Evolutionary conservation across 2,888 invertebrate species (phyloP).

Genomic region (Synanthedon vespiformis): DNA sequence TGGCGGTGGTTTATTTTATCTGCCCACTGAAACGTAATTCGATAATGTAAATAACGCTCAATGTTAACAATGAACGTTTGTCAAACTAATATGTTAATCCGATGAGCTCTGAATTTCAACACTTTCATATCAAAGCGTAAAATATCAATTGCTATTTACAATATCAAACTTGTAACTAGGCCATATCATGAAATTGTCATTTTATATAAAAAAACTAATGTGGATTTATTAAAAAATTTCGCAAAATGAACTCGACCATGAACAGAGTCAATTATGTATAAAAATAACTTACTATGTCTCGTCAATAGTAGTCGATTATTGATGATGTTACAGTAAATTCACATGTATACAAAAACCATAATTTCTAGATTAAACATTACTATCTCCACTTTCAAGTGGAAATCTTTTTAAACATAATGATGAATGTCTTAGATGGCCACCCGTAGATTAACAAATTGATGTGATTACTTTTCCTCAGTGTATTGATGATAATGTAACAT

Average conservation of each 20-base stretch:
- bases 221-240: not conserved
- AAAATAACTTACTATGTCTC: slow-evolving; percentile 14
- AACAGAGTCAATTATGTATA: slow-evolving; percentile 51
- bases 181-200: not conserved
- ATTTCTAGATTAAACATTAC: too few relatives aligned
- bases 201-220: not conserved
- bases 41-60: not conserved
- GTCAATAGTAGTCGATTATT: not conserved
- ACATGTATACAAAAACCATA: too few relatives aligned
- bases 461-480: not conserved
- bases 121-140: not conserved
- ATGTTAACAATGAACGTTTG: not conserved
- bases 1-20: too few relatives aligned
- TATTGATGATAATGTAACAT: slow-evolving; percentile 20
- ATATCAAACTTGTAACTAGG: not conserved
- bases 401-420: slow-evolving; percentile 10
- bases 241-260: slow-evolving; percentile 27
- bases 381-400: too few relatives aligned
- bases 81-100: not conserved
- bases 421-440: not conserved
- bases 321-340: too few relatives aligned
- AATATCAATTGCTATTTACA: too few relatives aligned
- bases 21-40: not conserved
- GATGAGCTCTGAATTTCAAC: not conserved
- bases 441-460: not conserved